Evolutionary conservation across 2,797 vertebrate genomes (phyloP).

Genomic region (Mareca penelope): DNA sequence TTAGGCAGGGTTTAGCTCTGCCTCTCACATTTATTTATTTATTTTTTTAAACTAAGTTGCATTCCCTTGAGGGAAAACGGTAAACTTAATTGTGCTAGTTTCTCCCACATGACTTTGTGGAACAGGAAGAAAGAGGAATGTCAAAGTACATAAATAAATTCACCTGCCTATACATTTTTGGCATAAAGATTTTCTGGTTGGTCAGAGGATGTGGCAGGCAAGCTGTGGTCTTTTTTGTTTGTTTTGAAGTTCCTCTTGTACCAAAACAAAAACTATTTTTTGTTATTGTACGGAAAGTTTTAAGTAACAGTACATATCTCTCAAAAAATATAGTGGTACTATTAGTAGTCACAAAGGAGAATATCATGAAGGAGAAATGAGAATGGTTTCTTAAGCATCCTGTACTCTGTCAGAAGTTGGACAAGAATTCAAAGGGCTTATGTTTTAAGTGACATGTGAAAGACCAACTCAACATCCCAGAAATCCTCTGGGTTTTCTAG

Average conservation of each 20-base stretch:
- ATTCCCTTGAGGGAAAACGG: not conserved
- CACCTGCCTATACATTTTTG: slow-evolving; percentile 4
- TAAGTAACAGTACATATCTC: not conserved
- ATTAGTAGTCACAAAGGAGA: not conserved
- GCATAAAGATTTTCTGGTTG: not conserved
- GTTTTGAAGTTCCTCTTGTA: not conserved
- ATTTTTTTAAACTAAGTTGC: not conserved
- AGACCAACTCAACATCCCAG: not conserved
- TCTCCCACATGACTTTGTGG: not conserved
- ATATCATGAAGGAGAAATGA: not conserved
- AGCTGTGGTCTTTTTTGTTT: not conserved
- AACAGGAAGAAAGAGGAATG: not conserved
- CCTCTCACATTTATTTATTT: not conserved
- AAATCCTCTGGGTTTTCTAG: not conserved
- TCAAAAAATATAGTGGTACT: not conserved
- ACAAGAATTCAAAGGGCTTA: not conserved
- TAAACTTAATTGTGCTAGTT: not conserved
- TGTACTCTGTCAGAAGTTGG: not conserved
- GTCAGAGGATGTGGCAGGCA: not conserved
- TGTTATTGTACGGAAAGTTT: not conserved
- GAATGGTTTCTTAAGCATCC: not conserved
- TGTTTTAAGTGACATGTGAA: not conserved
- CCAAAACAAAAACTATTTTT: not conserved
- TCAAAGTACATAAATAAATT: slow-evolving; percentile 18
- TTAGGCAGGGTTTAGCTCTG: not conserved